These are phyloP conservation scores for Peromyscus polionotus DNA, from an alignment of 2,113 vertebrate species.

Conservation along the genomic window DNA sequence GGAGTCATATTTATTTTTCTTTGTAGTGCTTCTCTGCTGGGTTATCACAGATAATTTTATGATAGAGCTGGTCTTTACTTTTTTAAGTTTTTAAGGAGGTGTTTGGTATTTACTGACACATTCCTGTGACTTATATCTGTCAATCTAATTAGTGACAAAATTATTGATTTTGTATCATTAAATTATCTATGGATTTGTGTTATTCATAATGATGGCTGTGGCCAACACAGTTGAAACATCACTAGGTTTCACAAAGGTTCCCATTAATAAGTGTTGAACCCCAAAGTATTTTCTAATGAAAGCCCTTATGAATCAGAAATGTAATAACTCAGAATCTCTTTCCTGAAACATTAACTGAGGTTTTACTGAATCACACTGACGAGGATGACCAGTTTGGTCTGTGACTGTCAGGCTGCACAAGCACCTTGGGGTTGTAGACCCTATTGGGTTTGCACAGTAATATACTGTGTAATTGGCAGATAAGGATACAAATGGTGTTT, in stretches of 20 bases:
- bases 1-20: neutral
- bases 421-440: constrained; percentile 71
- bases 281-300: constrained; percentile 71
- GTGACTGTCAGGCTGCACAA: constrained; percentile 70
- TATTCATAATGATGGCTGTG: neutral
- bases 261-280: constrained; percentile 45
- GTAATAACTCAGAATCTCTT: constrained; percentile 64
- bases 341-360: constrained; percentile 64
- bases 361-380: constrained; percentile 74
- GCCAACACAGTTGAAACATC: constrained; percentile 34
- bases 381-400: constrained; percentile 73
- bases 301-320: constrained; percentile 75
- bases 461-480: constrained; percentile 71
- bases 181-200: constrained; percentile 51
- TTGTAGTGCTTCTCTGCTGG: neutral
- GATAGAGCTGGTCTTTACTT: neutral
- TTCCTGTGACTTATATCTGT: constrained; percentile 40
- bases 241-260: constrained; percentile 63
- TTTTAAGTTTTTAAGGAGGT: constrained; percentile 43
- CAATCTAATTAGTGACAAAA: constrained; percentile 36
- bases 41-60: constrained; percentile 12
- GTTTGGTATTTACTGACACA: constrained; percentile 47
- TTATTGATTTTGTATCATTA: constrained; percentile 62
- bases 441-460: constrained; percentile 71
- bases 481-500: constrained; percentile 71